phyloP scores from a whole-genome alignment of 2,797 vertebrate species.

The Neosilurus mollespiculum region DNA sequence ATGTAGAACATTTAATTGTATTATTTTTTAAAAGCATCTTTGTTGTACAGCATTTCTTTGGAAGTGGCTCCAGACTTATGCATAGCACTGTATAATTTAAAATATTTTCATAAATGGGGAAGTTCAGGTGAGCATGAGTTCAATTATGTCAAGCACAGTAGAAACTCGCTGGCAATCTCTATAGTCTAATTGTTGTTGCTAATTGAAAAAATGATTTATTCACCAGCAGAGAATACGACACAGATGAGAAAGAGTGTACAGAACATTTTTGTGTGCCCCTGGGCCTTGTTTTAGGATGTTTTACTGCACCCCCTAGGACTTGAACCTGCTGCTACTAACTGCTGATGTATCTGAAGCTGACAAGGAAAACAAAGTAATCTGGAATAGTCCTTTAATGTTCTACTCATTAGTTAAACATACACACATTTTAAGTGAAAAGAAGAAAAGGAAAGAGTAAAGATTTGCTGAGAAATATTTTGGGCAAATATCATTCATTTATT shows the following conservation, averaged over 20 bases:
- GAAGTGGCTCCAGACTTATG: too few relatives aligned
- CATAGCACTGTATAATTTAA: too few relatives aligned
- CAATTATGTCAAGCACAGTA: background rate
- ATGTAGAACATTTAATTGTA: too few relatives aligned
- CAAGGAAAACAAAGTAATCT: background rate
- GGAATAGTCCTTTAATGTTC: background rate
- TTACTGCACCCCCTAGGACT: background rate
- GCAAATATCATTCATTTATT: too few relatives aligned
- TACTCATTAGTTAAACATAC: constrained; percentile 2
- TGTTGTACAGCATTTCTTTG: too few relatives aligned
- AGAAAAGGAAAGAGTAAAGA: background rate
- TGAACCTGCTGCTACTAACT: background rate
- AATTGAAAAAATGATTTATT: constrained; percentile 2
- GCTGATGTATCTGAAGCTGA: background rate
- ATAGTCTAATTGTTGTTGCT: constrained; percentile 15
- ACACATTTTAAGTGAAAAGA: background rate
- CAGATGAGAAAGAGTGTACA: background rate
- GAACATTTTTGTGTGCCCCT: background rate
- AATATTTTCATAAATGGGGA: too few relatives aligned
- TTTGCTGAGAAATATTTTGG: background rate
- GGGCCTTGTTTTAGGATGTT: background rate
- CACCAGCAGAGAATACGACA: background rate
- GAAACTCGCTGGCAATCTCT: background rate
- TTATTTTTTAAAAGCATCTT: too few relatives aligned
- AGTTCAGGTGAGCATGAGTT: background rate